Base-by-base conservation (phyloP, 2,888 invertebrate genomes). In the Eilema depressum region DNA sequence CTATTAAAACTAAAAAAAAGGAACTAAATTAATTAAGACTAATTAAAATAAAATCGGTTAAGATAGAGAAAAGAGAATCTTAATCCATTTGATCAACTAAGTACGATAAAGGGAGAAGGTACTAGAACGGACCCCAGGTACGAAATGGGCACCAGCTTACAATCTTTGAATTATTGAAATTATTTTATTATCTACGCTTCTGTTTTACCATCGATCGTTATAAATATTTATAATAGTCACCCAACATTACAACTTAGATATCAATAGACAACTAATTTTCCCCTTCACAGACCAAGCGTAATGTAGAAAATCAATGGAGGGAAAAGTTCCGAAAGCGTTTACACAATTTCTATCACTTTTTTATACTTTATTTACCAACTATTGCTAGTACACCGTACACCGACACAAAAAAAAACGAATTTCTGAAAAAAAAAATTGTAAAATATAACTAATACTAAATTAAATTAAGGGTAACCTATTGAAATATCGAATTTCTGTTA, bases 211-310 rank as follows among this genome's bases (percentile, higher is more conserved):
- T 64, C 26, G 60, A 28, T 64, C 26, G 60, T 41, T 28, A n/a
- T n/a, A 66, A 47, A 62, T 63, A 69, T 66, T 61, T 26, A 59
- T 60, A 62, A 63, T 63, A 41, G 66, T 66, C 69, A 69, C 63
- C 71, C 60, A 66, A n/a, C 33, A 64, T 41, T 41, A 41, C 71
- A 33, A 53, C 63, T 53, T 63, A 67, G 67, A 67, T 63, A 71
- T 37, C 63, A 71, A 63, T 67, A 53, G 69, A 30, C 66, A 73
- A 69, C 59, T 69, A 66, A 73, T 73, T 73, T 73, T 73, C 72
- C 63, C 66, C 72, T 69, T 68, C 69, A 62, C 69, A 69, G 66
- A 17, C 37, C 72, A 73, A 73, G 72, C 69, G 72, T 69, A 33
- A 33, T 69, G 60, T n/a, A 63, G n/a, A 66, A 37, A 66, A 26